Evolutionary conservation across 1,140 invertebrate genomes (phyloP).

Genomic region (Dreissena polymorpha): DNA sequence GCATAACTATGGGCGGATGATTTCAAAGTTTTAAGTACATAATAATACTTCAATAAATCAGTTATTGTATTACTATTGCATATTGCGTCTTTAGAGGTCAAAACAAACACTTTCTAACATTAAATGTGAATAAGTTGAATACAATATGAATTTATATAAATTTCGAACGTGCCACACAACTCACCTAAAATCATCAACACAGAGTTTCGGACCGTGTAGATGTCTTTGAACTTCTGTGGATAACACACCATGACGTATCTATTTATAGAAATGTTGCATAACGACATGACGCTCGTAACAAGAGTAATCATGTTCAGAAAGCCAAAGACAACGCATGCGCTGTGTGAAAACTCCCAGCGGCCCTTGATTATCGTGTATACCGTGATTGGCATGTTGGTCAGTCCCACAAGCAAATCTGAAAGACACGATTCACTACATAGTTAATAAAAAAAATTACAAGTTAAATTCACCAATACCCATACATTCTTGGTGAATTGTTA

Average conservation of each 20-base stretch:
- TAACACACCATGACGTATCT: constrained; percentile 56
- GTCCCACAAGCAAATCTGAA: constrained; percentile 56
- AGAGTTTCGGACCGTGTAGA: constrained; percentile 49
- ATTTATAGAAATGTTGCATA: constrained; percentile 58
- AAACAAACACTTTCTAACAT: background rate
- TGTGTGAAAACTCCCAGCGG: constrained; percentile 42
- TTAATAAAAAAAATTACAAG: too few relatives aligned
- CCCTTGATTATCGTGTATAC: constrained; percentile 44
- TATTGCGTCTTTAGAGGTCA: background rate
- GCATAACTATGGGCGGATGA: too few relatives aligned
- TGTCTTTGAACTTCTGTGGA: constrained; percentile 41
- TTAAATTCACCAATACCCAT: too few relatives aligned
- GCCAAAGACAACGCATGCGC: constrained; percentile 44
- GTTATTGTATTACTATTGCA: background rate
- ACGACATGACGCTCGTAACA: constrained; percentile 59
- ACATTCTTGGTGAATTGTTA: too few relatives aligned
- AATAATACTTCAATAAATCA: too few relatives aligned
- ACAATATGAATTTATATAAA: background rate
- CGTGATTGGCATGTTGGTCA: constrained; percentile 58
- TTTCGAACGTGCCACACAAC: constrained; percentile 8
- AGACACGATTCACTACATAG: background rate
- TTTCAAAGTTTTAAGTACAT: too few relatives aligned
- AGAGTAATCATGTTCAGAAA: constrained; percentile 61
- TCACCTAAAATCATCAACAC: constrained; percentile 49
- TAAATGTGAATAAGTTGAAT: background rate